Evolutionary conservation across 2,113 vertebrate species (phyloP).

Genomic region (Oriolus oriolus): DNA sequence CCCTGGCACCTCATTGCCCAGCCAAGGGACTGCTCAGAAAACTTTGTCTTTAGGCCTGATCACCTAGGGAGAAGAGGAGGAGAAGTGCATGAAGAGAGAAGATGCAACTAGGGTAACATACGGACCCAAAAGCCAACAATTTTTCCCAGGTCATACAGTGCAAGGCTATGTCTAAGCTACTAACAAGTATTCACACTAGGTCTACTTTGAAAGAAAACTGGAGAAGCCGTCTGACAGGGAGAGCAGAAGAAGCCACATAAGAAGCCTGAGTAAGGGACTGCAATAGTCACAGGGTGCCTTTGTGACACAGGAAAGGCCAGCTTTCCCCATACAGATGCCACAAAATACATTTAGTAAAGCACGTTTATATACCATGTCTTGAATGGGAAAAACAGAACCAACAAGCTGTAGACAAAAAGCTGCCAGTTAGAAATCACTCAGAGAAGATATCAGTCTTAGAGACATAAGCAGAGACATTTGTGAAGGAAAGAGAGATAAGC

Average conservation of each 20-base stretch:
- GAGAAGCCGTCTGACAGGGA: rapidly evolving
- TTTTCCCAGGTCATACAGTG: rapidly evolving
- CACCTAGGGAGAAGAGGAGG: not conserved
- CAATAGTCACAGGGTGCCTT: not conserved
- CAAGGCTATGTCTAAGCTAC: not conserved
- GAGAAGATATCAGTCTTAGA: not conserved
- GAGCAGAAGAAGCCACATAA: not conserved
- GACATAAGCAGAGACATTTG: not conserved
- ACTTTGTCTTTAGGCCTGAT: not conserved
- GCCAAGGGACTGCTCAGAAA: not conserved
- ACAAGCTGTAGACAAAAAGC: not conserved
- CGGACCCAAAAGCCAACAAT: not conserved
- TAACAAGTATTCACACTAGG: not conserved
- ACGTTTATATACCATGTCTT: rapidly evolving
- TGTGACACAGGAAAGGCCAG: not conserved
- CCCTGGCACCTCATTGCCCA: not conserved
- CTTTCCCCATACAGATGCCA: not conserved
- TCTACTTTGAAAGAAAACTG: not conserved
- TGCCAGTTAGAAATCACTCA: not conserved
- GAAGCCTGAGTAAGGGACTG: not conserved
- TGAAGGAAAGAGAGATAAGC: not conserved
- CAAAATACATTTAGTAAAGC: not conserved
- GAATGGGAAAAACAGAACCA: not conserved
- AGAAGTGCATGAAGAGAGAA: not conserved
- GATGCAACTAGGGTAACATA: rapidly evolving